Evolutionary conservation across 2,113 vertebrate genomes (phyloP).

Genomic region (Erinaceus europaeus): DNA sequence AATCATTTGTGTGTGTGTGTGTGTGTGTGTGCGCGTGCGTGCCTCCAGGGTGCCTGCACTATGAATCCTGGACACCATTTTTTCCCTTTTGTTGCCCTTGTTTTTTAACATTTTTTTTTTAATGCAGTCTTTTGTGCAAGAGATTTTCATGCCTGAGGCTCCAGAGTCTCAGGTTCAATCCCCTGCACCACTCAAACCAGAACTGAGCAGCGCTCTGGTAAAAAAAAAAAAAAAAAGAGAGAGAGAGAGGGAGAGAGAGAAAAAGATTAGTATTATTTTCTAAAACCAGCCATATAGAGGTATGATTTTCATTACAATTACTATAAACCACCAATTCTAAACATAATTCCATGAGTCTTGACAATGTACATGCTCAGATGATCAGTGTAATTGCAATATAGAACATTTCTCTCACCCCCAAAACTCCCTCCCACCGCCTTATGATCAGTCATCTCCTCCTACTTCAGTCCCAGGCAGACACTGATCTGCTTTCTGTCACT

Average conservation of each 20-base stretch:
- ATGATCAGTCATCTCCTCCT: not conserved
- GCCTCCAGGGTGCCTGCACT: no score
- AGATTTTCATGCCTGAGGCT: no score
- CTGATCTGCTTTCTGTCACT: not conserved
- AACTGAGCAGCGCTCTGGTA: no score
- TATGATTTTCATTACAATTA: not conserved
- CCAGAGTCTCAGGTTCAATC: no score
- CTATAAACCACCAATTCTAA: not conserved
- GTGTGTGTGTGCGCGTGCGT: accelerated
- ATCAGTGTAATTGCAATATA: not conserved
- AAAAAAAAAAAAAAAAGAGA: no score
- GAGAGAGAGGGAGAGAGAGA: not conserved
- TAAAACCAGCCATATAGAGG: not conserved
- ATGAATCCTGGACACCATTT: no score
- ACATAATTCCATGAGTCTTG: not conserved
- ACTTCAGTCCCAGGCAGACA: not conserved
- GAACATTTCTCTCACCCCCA: not conserved
- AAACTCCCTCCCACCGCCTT: not conserved
- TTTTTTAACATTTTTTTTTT: no score
- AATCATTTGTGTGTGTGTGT: accelerated
- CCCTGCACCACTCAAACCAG: no score
- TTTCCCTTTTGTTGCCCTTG: no score
- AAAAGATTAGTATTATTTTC: not conserved
- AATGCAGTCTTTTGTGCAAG: no score
- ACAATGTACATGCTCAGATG: not conserved